Conservation (phyloP, 2,797 vertebrate species). For the Amphiprion clarkii region DNA sequence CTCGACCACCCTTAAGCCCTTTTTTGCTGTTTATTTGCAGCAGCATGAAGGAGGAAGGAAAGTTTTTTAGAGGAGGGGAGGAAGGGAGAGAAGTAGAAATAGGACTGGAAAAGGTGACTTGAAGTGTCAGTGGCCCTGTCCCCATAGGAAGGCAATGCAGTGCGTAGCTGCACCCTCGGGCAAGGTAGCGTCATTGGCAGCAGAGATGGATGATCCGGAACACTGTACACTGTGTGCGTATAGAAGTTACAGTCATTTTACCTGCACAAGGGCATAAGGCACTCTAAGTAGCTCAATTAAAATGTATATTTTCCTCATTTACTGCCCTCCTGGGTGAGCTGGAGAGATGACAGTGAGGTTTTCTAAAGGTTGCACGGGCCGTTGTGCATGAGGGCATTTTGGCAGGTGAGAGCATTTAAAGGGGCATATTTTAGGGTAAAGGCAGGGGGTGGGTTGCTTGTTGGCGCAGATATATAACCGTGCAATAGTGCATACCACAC, state of each 20-base stretch:
- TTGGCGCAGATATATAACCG: constrained; percentile 57
- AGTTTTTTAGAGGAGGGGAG: constrained; percentile 43
- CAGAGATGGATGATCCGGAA: constrained; percentile 82
- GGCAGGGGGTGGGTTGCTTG: constrained; percentile 46
- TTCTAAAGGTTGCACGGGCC: constrained; percentile 64
- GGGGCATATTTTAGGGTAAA: constrained; percentile 62
- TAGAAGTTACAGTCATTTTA: constrained; percentile 69
- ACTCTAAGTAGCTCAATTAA: constrained; percentile 77
- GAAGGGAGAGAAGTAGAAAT: constrained; percentile 62
- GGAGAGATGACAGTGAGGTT: constrained; percentile 70
- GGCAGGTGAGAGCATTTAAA: constrained; percentile 68
- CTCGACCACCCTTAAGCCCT: constrained; percentile 71
- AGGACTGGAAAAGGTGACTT: constrained; percentile 76
- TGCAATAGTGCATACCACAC: constrained; percentile 68
- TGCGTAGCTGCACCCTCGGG: constrained; percentile 73
- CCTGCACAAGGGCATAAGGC: constrained; percentile 74
- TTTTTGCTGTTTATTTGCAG: constrained; percentile 73
- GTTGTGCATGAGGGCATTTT: constrained; percentile 68
- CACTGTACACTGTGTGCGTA: constrained; percentile 69
- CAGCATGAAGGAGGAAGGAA: constrained; percentile 68
- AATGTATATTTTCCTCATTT: constrained; percentile 77
- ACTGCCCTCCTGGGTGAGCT: constrained; percentile 69
- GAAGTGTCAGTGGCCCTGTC: constrained; percentile 72
- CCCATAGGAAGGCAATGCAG: constrained; percentile 74
- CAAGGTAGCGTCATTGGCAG: constrained; percentile 83